phyloP scores from a whole-genome alignment of 2,113 vertebrate species.

The Himantopus leucocephalus region DNA sequence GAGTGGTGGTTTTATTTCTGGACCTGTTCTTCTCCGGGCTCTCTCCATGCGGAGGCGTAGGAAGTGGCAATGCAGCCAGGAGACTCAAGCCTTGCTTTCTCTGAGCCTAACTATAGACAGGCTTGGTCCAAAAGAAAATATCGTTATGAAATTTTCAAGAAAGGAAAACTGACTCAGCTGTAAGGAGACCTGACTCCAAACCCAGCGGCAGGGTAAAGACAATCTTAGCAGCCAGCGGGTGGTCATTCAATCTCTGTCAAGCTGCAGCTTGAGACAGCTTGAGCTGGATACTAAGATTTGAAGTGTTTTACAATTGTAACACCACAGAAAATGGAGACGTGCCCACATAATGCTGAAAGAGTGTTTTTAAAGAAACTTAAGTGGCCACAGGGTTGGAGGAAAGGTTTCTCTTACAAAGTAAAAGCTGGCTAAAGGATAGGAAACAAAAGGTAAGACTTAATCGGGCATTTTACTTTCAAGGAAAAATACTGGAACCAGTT shows the following conservation, averaged over 20 bases:
- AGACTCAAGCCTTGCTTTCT: not conserved
- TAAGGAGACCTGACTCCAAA: not conserved
- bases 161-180: not conserved
- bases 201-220: not conserved
- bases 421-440: not conserved
- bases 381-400: not conserved
- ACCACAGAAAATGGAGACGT: not conserved
- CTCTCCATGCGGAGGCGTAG: not conserved
- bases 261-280: not conserved
- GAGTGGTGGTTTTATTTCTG: not conserved
- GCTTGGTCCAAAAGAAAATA: not conserved
- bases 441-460: not conserved
- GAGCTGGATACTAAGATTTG: not conserved
- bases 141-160: not conserved
- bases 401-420: not conserved
- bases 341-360: not conserved
- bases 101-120: not conserved
- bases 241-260: not conserved
- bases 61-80: not conserved
- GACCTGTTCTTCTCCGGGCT: not conserved
- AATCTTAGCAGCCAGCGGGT: not conserved
- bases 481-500: not conserved
- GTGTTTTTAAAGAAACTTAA: not conserved
- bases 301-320: not conserved
- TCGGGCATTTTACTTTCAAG: not conserved